Percentiles rank a stretch among this genome's conserved stretches.
These are phyloP conservation scores for Chrysocyon brachyurus DNA, from an alignment of 2,797 vertebrate species.

Conservation along the genomic window DNA sequence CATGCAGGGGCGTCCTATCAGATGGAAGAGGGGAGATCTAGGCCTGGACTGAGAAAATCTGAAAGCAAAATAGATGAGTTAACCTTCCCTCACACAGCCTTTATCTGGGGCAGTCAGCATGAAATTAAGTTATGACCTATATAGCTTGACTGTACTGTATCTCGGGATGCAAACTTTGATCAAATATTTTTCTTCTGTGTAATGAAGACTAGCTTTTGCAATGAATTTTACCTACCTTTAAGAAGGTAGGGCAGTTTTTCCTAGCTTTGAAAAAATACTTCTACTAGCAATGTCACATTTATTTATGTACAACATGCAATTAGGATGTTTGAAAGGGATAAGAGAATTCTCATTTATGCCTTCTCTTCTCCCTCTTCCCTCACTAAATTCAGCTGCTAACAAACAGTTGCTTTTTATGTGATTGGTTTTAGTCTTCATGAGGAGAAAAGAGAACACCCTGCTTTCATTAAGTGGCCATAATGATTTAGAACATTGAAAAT, in stretches of 20 bases:
- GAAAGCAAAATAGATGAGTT: constrained; percentile 71
- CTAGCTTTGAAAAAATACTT: neutral
- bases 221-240: neutral
- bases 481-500: neutral
- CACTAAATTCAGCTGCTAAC: neutral
- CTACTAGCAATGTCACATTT: neutral
- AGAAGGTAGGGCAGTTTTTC: neutral
- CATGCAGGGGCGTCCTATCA: constrained; percentile 70
- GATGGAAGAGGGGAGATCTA: constrained; percentile 74
- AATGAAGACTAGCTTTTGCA: neutral
- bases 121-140: constrained; percentile 59
- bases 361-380: neutral
- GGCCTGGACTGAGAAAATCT: constrained; percentile 54
- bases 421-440: neutral
- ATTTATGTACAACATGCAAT: neutral
- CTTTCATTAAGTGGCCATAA: neutral
- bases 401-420: neutral
- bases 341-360: neutral
- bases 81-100: neutral
- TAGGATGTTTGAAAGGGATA: neutral
- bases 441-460: neutral
- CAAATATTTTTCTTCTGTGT: constrained; percentile 38
- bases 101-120: constrained; percentile 65
- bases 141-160: constrained; percentile 13
- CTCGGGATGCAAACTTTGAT: neutral